Evolutionary conservation across 1,140 invertebrate species (phyloP).

Genomic region (Tetramorium alpestre): DNA sequence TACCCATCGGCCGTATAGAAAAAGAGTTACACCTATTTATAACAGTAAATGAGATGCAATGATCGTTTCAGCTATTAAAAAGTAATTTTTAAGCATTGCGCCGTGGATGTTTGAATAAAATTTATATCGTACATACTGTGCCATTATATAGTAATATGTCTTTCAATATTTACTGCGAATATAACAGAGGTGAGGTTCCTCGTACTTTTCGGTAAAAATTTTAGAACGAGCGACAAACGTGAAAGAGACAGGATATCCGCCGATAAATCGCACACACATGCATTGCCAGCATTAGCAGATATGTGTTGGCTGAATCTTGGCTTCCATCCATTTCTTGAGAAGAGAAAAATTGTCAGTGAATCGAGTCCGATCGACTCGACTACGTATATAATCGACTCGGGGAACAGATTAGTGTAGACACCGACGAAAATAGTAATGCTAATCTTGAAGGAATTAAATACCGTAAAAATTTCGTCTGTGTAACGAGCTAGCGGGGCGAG

Average conservation of each 20-base stretch:
- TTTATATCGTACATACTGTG: background rate
- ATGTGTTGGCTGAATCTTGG: conserved; percentile 19
- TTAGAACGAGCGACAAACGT: conserved; percentile 1
- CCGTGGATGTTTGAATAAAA: background rate
- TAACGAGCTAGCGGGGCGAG: background rate
- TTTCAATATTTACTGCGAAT: conserved; percentile 15
- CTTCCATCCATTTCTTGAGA: conserved; percentile 10
- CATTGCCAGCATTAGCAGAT: conserved; percentile 24
- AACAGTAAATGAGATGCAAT: background rate
- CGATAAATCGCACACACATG: conserved; percentile 27
- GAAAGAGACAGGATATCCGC: conserved; percentile 38
- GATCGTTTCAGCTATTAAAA: background rate
- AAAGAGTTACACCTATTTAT: background rate
- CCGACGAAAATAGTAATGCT: no score
- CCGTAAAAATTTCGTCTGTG: background rate
- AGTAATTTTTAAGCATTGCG: background rate
- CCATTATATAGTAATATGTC: background rate
- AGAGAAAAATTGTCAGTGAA: conserved; percentile 41
- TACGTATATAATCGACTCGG: conserved; percentile 45
- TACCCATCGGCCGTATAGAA: background rate
- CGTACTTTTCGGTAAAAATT: conserved; percentile 6
- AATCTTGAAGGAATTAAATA: background rate
- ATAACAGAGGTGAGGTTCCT: background rate
- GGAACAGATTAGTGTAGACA: conserved; percentile 7
- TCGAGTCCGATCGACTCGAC: conserved; percentile 22